Conservation (phyloP, 2,888 invertebrate genomes). For the Psylliodes chrysocephalus region DNA sequence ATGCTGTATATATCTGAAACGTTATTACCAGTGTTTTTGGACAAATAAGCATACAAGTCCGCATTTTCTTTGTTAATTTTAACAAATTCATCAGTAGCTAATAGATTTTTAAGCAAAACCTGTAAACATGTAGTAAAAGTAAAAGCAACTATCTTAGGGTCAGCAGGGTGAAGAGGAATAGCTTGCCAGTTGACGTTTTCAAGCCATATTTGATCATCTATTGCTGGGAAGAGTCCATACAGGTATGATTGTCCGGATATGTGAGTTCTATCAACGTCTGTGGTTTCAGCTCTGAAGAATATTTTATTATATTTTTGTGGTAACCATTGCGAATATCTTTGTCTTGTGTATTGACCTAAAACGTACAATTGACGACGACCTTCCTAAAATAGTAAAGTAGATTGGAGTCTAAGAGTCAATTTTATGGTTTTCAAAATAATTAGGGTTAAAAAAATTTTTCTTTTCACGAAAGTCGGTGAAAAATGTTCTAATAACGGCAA, state of each 20-base stretch:
- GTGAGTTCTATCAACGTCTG: slow-evolving; percentile 85
- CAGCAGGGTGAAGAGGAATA: slow-evolving; percentile 74
- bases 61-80: slow-evolving; percentile 67
- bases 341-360: slow-evolving; percentile 77
- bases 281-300: slow-evolving; percentile 71
- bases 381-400: not conserved
- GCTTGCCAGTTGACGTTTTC: slow-evolving; percentile 73
- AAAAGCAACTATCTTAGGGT: slow-evolving; percentile 61
- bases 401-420: no score
- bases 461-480: no score
- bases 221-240: slow-evolving; percentile 77
- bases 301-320: slow-evolving; percentile 65
- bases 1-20: slow-evolving; percentile 67
- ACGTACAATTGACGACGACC: slow-evolving; percentile 79
- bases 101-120: not conserved
- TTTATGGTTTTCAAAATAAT: no score
- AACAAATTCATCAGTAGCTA: slow-evolving; percentile 45
- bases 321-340: slow-evolving; percentile 72
- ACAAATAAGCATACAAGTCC: slow-evolving; percentile 71
- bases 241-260: slow-evolving; percentile 84
- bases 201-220: slow-evolving; percentile 69
- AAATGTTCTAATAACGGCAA: no score
- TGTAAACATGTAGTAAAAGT: slow-evolving; percentile 14
- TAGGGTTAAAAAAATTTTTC: no score
- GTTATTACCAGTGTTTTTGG: slow-evolving; percentile 68